Conservation (phyloP, 2,113 vertebrate species). For the Varanus komodoensis region DNA sequence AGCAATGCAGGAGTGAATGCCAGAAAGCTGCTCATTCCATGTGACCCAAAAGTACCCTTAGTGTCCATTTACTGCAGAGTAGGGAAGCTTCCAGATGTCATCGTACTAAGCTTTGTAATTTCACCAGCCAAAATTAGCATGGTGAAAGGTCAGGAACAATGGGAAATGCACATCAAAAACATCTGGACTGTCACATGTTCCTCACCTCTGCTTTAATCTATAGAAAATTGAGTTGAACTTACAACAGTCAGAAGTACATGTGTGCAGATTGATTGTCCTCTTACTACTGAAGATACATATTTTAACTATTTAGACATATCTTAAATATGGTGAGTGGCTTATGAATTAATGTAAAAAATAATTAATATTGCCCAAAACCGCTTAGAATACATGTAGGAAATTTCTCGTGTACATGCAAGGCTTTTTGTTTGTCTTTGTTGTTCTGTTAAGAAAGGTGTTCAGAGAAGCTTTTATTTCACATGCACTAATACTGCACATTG, state of each 20-base stretch:
- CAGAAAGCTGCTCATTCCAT: neutral
- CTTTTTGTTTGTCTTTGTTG: neutral
- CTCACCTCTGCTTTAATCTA: neutral
- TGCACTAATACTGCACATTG: constrained; percentile 9
- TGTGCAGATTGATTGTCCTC: neutral
- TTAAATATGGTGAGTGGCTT: no score
- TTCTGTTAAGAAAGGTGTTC: neutral
- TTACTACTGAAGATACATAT: neutral
- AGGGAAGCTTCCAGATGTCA: neutral
- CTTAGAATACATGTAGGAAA: constrained; percentile 18
- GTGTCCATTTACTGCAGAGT: neutral
- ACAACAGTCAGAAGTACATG: neutral
- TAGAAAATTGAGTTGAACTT: neutral
- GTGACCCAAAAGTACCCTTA: neutral
- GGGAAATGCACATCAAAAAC: neutral
- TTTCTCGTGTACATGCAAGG: neutral
- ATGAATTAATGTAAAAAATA: no score
- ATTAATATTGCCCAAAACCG: neutral
- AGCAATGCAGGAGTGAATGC: neutral
- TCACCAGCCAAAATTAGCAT: neutral
- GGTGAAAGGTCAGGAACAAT: neutral
- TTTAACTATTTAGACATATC: no score
- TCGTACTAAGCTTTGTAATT: neutral
- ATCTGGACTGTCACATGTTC: neutral
- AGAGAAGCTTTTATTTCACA: neutral